These are phyloP conservation scores for Rhamnusium bicolor DNA, from an alignment of 2,888 invertebrate species.

Conservation along the genomic window DNA sequence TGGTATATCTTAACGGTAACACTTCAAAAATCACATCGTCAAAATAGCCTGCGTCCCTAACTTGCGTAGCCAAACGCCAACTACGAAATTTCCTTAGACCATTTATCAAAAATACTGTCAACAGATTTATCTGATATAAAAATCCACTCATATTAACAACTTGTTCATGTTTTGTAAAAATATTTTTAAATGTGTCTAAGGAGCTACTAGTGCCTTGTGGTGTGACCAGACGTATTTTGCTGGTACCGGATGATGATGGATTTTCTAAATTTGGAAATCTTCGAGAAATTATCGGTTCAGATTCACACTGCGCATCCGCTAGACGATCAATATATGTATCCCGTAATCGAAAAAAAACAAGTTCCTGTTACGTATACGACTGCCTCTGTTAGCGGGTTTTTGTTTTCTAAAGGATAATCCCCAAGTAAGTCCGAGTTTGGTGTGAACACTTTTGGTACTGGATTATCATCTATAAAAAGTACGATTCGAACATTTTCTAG, in stretches of 20 bases:
- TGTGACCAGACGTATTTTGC: not conserved
- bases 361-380: not conserved
- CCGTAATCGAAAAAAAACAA: not conserved
- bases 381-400: not conserved
- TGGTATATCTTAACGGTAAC: not conserved
- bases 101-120: not conserved
- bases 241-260: not conserved
- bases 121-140: not conserved
- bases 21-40: not conserved
- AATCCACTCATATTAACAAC: not conserved
- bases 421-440: not conserved
- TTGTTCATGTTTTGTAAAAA: not conserved
- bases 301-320: too few relatives aligned
- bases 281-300: too few relatives aligned
- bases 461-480: not conserved
- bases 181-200: too few relatives aligned
- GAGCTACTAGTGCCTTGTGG: too few relatives aligned
- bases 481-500: not conserved
- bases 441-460: not conserved
- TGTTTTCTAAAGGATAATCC: not conserved
- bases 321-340: not conserved
- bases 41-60: not conserved
- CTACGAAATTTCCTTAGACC: not conserved
- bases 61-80: not conserved
- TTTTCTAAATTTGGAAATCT: not conserved